Percentiles rank a stretch among this genome's conserved stretches.
phyloP scores from a whole-genome alignment of 2,113 vertebrate genomes.

The Pluvianellus socialis region DNA sequence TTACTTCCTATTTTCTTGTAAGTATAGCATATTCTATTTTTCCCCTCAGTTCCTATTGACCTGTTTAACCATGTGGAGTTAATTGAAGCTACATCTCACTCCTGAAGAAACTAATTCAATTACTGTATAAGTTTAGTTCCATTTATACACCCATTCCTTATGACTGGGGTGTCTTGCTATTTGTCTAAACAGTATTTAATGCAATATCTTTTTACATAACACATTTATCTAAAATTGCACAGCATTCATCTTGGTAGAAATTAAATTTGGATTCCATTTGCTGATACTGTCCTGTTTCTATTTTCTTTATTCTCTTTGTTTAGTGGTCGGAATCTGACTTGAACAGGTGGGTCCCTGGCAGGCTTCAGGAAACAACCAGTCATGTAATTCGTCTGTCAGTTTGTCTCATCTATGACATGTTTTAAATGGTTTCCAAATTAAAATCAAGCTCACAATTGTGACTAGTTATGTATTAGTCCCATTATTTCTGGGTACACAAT shows the following conservation, averaged over 20 bases:
- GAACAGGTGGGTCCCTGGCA: conserved; percentile 14
- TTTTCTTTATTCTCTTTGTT: background rate
- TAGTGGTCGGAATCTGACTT: background rate
- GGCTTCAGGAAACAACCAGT: conserved; percentile 14
- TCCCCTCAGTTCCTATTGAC: conserved; percentile 16
- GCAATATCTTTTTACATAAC: background rate
- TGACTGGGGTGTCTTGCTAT: background rate
- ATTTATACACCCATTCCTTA: background rate
- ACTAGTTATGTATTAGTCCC: background rate
- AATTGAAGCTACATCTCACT: conserved; percentile 16
- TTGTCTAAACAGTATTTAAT: conserved; percentile 3
- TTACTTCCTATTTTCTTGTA: conserved; percentile 70
- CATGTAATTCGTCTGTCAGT: background rate
- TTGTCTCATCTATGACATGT: background rate
- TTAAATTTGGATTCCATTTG: background rate
- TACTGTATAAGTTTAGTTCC: background rate
- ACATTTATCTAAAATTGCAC: background rate
- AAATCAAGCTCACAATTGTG: background rate
- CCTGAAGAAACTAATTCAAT: conserved; percentile 15
- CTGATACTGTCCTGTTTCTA: background rate
- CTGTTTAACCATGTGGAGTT: conserved; percentile 19
- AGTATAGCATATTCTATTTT: conserved; percentile 41
- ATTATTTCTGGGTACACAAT: background rate
- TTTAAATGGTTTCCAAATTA: background rate
- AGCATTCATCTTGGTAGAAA: background rate